Percentiles rank a stretch among this genome's conserved stretches.
phyloP scores from a whole-genome alignment of 2,888 invertebrate species.

The Meta bourneti region DNA sequence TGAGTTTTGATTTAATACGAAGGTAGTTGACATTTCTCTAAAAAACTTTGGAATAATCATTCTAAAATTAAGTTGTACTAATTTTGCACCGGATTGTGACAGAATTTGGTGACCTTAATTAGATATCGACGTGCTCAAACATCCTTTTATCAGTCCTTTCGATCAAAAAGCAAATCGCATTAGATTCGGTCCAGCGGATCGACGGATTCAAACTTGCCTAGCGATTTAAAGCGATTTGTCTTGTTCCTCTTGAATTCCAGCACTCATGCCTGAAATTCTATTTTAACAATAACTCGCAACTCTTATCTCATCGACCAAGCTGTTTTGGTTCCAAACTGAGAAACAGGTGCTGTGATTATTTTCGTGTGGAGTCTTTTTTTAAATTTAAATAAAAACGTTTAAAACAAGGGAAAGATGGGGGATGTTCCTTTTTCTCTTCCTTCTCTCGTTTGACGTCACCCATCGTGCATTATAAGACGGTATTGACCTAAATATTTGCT shows the following conservation, averaged over 20 bases:
- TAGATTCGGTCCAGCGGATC: neutral
- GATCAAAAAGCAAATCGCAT: neutral
- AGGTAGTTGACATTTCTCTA: too few relatives aligned
- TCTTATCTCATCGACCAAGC: constrained; percentile 42
- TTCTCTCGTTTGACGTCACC: constrained; percentile 39
- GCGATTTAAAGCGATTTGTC: neutral
- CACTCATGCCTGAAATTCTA: constrained; percentile 25
- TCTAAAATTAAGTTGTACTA: too few relatives aligned
- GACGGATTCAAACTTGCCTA: neutral
- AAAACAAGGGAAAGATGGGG: neutral
- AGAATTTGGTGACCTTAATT: neutral
- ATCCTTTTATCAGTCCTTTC: neutral
- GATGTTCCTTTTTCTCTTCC: neutral
- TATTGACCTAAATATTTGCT: constrained; percentile 70
- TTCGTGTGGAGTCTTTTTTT: neutral
- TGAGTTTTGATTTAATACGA: too few relatives aligned
- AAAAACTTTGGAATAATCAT: too few relatives aligned
- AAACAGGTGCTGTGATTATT: constrained; percentile 65
- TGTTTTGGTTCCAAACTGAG: constrained; percentile 30
- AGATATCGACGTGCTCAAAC: neutral
- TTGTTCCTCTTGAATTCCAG: neutral
- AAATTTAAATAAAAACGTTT: too few relatives aligned
- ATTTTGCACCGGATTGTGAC: neutral
- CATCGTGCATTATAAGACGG: constrained; percentile 49
- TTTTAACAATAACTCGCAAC: constrained; percentile 57